Percentiles rank a stretch among this genome's conserved stretches.
These are phyloP conservation scores for Protosalanx chinensis DNA, from an alignment of 2,797 vertebrate species.

Conservation along the genomic window DNA sequence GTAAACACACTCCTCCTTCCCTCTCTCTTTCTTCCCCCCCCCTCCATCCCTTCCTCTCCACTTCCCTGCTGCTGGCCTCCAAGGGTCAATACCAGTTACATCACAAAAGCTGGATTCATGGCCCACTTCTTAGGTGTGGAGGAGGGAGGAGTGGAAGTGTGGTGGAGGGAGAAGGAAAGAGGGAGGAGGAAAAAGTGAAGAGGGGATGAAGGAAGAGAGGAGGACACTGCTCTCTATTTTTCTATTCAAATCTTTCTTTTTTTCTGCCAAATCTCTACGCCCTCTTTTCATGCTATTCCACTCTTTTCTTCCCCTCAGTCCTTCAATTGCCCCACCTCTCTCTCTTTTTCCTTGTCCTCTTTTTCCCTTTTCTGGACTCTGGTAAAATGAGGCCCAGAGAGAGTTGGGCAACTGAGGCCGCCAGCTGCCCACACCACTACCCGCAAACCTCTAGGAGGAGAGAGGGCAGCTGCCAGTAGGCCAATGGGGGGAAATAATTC, in stretches of 20 bases:
- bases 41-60: not conserved
- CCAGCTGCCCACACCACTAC: conserved; percentile 24
- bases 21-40: not conserved
- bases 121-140: conserved; percentile 41
- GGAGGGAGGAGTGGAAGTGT: conserved; percentile 42
- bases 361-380: conserved; percentile 35
- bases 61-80: conserved; percentile 42
- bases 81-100: conserved; percentile 69
- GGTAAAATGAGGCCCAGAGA: conserved; percentile 55
- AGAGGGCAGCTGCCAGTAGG: conserved; percentile 11
- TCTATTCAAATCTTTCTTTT: conserved; percentile 25
- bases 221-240: conserved; percentile 11
- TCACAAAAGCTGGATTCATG: conserved; percentile 73
- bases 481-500: conserved; percentile 15
- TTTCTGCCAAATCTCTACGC: conserved; percentile 31
- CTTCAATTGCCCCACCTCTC: conserved; percentile 17
- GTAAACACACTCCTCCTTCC: conserved; percentile 60
- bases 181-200: conserved; percentile 38
- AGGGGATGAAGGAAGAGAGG: conserved; percentile 41
- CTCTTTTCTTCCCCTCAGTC: conserved; percentile 21
- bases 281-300: not conserved
- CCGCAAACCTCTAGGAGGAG: conserved; percentile 20
- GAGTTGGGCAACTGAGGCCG: conserved; percentile 26
- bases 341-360: too few species aligned
- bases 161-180: conserved; percentile 23